phyloP scores from a whole-genome alignment of 2,888 invertebrate species.

The Mesorhabditis spiculigera region DNA sequence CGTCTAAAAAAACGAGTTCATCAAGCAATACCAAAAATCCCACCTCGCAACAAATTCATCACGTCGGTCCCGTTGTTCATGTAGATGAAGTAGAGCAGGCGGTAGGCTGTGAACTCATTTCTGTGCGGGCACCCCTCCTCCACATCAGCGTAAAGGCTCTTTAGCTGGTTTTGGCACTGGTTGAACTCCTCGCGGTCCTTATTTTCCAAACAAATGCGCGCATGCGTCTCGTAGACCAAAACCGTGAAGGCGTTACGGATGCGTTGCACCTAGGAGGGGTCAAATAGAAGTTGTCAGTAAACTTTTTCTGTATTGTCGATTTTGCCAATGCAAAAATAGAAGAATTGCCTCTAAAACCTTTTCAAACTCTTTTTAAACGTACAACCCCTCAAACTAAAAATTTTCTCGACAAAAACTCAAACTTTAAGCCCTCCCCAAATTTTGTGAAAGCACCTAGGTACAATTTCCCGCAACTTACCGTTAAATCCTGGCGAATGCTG shows the following conservation, averaged over 20 bases:
- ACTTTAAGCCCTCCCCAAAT: not conserved
- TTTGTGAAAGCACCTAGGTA: not conserved
- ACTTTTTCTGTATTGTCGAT: not conserved
- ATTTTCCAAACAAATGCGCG: slow-evolving; percentile 89
- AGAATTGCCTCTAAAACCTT: no score
- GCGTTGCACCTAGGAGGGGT: slow-evolving; percentile 97
- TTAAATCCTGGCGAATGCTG: slow-evolving; percentile 84
- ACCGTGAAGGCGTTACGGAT: slow-evolving; percentile 89
- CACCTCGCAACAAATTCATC: slow-evolving; percentile 76
- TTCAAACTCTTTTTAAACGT: no score
- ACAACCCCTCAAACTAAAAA: no score
- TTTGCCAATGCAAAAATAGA: not conserved
- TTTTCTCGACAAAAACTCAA: not conserved
- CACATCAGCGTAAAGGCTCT: slow-evolving; percentile 74
- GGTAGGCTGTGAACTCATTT: slow-evolving; percentile 89
- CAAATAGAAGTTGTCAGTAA: slow-evolving; percentile 61
- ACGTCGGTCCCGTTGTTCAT: slow-evolving; percentile 97
- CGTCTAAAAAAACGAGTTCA: slow-evolving; percentile 18
- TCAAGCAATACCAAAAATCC: not conserved
- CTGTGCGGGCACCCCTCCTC: slow-evolving; percentile 65
- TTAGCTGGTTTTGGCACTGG: slow-evolving; percentile 64
- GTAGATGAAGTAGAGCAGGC: slow-evolving; percentile 93
- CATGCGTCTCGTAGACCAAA: slow-evolving; percentile 98
- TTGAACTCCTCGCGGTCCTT: slow-evolving; percentile 99
- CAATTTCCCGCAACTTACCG: not conserved